These are phyloP conservation scores for Drosophila testacea DNA, from an alignment of 2,888 invertebrate genomes.

Conservation along the genomic window DNA sequence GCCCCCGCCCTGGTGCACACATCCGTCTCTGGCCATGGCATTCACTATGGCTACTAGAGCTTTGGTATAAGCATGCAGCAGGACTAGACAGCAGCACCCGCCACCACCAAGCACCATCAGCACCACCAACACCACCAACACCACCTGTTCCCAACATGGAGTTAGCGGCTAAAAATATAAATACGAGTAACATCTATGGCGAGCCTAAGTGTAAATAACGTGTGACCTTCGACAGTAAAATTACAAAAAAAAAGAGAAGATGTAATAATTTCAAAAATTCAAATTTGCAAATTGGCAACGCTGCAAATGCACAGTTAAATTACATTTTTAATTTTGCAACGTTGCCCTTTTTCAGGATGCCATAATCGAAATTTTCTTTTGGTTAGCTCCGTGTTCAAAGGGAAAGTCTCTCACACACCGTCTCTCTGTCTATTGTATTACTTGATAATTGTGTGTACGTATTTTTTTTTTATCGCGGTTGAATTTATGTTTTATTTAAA, in stretches of 20 bases:
- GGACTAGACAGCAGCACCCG: constrained; percentile 4
- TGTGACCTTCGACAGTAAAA: constrained; percentile 40
- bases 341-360: constrained; percentile 18
- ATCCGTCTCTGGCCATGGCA: constrained; percentile 84
- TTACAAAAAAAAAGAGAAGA: constrained; percentile 30
- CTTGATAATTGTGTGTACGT: constrained; percentile 37
- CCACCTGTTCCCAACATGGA: constrained; percentile 16
- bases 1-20: constrained; percentile 84
- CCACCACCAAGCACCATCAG: constrained; percentile 31
- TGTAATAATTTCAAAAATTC: constrained; percentile 7
- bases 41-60: constrained; percentile 84
- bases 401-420: constrained; percentile 15
- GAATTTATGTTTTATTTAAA: constrained; percentile 71
- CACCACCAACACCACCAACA: constrained; percentile 12
- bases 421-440: constrained; percentile 6
- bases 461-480: constrained; percentile 73
- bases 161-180: constrained; percentile 45
- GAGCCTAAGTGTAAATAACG: constrained; percentile 50
- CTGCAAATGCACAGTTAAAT: constrained; percentile 15
- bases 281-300: constrained; percentile 7
- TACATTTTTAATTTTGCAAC: constrained; percentile 8
- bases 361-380: not conserved
- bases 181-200: constrained; percentile 39
- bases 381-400: constrained; percentile 14
- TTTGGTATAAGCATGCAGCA: constrained; percentile 18